Evolutionary conservation across 37 sponge, comb jelly and placozoan species (phyloP), one percentile per base, ranked within the genome.

Genomic region (Chondrilla cf. caribensis): DNA sequence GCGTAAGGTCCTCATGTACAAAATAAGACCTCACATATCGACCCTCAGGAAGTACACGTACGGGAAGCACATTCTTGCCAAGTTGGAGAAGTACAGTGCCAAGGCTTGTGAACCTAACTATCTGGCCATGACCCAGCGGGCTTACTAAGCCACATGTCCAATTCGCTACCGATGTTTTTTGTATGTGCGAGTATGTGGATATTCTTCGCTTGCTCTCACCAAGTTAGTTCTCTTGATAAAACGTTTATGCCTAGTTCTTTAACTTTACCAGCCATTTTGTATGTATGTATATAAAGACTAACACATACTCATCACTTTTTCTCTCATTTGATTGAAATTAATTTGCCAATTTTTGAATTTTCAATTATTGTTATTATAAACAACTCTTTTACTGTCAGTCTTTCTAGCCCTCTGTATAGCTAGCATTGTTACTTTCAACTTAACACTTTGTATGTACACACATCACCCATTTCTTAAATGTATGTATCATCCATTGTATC

Each of bases 21-120:
- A 89, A 64, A 92, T 97, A 22, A 77, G 80, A 11, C 98, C 98
- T 9, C 86, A 89, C 62, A 70, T 95, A 14, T 39, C 78, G 21
- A 79, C 71, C 2, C 87, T 92, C 28, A 72, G 95, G 26, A 95
- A 86, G 82, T 97, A 87, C 89, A 93, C 91, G 38, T 97, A 97
- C 79, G 98, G 92, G 38, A 97, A 95, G 77, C 91, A 90, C 87
- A 95, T 97, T 55, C 88, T 95, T 3, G 80, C 89, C 38, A 97
- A 97, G 54, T 62, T 97, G 22, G 91, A 97, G 80, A 89, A 90
- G 85, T 86, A 84, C 31, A 66, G 82, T 35, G 64, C 81, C 51
- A 88, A 88, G 22, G 83, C 79, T 29, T 39, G 44, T 15, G 76
- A 73, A 2, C 80, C 60, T 21, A 79, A 3, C 79, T 55, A 25